A percentile compares a stretch with the other conserved stretches of the same genome.
Conservation (phyloP, 2,113 vertebrate genomes). For the Psephotus haematonotus region DNA sequence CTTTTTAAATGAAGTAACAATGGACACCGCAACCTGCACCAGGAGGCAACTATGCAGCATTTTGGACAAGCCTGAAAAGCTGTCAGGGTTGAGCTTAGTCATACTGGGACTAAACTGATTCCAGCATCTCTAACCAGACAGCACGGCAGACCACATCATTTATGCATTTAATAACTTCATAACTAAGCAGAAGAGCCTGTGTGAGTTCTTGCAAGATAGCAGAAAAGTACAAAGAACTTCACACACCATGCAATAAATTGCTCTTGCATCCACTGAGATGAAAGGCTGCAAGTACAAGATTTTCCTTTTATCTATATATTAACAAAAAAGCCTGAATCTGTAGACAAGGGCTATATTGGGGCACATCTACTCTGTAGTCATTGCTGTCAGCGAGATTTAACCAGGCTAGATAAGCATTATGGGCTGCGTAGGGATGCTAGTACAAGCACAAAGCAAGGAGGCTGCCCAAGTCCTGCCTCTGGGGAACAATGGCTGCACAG, state of each 20-base stretch:
- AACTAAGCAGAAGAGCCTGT: slow-evolving; percentile 31
- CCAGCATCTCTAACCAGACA: not conserved
- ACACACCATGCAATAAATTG: slow-evolving; percentile 27
- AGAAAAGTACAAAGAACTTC: slow-evolving; percentile 58
- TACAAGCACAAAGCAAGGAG: not conserved
- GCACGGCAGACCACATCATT: not conserved
- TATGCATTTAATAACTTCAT: slow-evolving; percentile 22
- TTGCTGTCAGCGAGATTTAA: slow-evolving; percentile 30
- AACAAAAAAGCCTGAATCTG: slow-evolving; percentile 41
- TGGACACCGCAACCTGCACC: not conserved
- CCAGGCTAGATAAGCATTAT: not conserved
- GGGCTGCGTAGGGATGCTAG: not conserved
- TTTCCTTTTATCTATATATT: slow-evolving; percentile 64
- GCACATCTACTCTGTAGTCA: not conserved
- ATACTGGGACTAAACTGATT: not conserved
- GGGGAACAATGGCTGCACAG: not conserved
- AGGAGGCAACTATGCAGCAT: not conserved
- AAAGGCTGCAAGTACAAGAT: slow-evolving; percentile 60
- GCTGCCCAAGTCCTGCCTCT: not conserved
- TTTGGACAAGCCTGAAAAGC: not conserved
- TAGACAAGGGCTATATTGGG: not conserved
- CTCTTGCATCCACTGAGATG: slow-evolving; percentile 43
- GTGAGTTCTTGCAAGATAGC: slow-evolving; percentile 56
- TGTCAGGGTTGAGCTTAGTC: not conserved
- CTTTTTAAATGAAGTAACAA: not conserved